A percentile compares a stretch with the other conserved stretches of the same genome.
These are phyloP conservation scores for Calcarius lapponicus DNA, from an alignment of 2,797 vertebrate species.

Conservation along the genomic window DNA sequence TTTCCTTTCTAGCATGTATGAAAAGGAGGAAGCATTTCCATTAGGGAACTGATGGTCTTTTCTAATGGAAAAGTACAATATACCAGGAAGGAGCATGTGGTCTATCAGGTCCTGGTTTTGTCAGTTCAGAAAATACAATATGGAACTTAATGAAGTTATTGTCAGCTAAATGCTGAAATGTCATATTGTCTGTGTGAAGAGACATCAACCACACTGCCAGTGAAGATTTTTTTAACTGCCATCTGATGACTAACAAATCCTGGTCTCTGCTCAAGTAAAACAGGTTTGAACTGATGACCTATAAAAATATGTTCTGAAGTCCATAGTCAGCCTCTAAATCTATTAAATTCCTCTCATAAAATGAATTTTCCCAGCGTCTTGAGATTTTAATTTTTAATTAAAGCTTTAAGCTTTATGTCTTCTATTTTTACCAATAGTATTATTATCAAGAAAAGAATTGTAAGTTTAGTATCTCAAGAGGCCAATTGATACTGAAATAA, in stretches of 20 bases:
- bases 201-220: background rate
- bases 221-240: background rate
- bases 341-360: background rate
- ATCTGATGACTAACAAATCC: conserved; percentile 39
- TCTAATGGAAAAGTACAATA: background rate
- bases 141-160: conserved; percentile 6
- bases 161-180: conserved; percentile 25
- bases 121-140: conserved; percentile 15
- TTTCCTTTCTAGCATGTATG: background rate
- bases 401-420: background rate
- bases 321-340: background rate
- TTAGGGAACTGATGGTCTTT: background rate
- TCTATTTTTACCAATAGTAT: background rate
- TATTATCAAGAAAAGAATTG: background rate
- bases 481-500: background rate
- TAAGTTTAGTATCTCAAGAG: background rate
- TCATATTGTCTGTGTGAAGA: conserved; percentile 32
- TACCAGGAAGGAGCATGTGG: background rate
- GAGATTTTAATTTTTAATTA: conserved; percentile 5
- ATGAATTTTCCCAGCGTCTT: background rate
- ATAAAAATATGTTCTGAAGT: conserved; percentile 20
- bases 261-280: conserved; percentile 30
- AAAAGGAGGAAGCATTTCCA: background rate
- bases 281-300: conserved; percentile 23
- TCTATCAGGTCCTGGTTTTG: background rate